Evolutionary conservation across 2,888 invertebrate species (phyloP).

Genomic region (Drosophila cracens): DNA sequence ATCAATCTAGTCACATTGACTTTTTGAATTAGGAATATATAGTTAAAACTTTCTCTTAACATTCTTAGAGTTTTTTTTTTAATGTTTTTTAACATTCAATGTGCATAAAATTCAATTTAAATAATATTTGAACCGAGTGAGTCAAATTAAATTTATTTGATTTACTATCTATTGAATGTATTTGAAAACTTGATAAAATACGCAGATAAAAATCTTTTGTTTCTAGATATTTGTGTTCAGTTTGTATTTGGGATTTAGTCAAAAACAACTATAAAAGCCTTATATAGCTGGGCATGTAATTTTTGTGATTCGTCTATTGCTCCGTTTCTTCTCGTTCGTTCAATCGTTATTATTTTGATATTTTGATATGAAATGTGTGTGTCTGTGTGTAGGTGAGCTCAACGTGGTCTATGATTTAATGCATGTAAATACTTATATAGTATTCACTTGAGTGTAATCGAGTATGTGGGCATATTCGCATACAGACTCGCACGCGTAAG

Average conservation of each 20-base stretch:
- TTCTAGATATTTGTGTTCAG: not conserved
- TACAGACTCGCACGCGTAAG: slow-evolving; percentile 1
- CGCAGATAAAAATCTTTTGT: too few relatives aligned
- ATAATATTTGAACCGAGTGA: not conserved
- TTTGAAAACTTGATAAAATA: not conserved
- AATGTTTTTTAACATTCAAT: not conserved
- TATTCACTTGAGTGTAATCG: slow-evolving; percentile 16
- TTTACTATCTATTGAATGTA: not conserved
- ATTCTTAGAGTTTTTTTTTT: not conserved
- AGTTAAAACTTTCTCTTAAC: not conserved
- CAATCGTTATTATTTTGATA: slow-evolving; percentile 56
- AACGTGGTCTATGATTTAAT: slow-evolving; percentile 66
- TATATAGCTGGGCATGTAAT: slow-evolving; percentile 2
- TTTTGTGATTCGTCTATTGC: not conserved
- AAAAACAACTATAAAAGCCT: not conserved
- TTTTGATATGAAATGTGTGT: slow-evolving; percentile 20
- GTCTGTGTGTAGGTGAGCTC: slow-evolving; percentile 36
- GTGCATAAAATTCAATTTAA: not conserved
- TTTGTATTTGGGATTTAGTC: slow-evolving; percentile 1
- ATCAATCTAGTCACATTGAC: not conserved
- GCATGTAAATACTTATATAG: slow-evolving; percentile 35
- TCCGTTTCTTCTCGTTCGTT: slow-evolving; percentile 14
- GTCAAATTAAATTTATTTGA: not conserved
- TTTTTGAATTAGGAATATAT: not conserved
- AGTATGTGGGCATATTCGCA: not conserved